These are phyloP conservation scores for Epinotia bilunana DNA, from an alignment of 2,888 invertebrate species.

Conservation along the genomic window DNA sequence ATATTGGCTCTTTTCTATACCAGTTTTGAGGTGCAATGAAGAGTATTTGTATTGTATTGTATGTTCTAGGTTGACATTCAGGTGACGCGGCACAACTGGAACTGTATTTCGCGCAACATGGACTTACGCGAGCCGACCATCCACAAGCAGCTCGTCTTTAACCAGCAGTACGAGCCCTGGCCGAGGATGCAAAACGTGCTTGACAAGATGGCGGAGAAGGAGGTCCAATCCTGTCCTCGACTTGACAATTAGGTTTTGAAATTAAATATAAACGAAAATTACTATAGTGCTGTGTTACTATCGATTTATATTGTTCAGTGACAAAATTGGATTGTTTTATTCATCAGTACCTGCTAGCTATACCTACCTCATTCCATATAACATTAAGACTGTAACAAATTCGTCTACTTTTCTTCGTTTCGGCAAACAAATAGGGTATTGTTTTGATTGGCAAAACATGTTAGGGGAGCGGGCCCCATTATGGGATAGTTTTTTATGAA, in stretches of 20 bases:
- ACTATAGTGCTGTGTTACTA: neutral
- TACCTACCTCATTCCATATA: no score
- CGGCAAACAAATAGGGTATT: no score
- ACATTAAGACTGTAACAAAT: no score
- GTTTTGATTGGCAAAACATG: no score
- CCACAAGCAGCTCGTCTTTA: neutral
- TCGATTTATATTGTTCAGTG: no score
- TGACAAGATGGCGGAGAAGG: conserved; percentile 24
- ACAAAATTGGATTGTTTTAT: no score
- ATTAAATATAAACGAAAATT: neutral
- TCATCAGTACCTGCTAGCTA: no score
- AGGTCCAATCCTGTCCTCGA: neutral
- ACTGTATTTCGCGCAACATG: conserved; percentile 45
- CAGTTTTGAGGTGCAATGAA: no score
- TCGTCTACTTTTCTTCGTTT: no score
- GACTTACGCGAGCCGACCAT: conserved; percentile 14
- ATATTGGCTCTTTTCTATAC: no score
- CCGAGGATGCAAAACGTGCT: conserved; percentile 18
- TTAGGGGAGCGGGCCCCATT: no score
- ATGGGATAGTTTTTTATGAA: no score
- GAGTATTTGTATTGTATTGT: neutral
- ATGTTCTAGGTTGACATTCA: conserved; percentile 20
- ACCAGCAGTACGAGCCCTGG: conserved; percentile 26
- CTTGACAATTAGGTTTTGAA: neutral
- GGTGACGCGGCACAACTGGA: conserved; percentile 30